Conservation (phyloP, 2,113 vertebrate genomes). For the Puntigrus tetrazona region DNA sequence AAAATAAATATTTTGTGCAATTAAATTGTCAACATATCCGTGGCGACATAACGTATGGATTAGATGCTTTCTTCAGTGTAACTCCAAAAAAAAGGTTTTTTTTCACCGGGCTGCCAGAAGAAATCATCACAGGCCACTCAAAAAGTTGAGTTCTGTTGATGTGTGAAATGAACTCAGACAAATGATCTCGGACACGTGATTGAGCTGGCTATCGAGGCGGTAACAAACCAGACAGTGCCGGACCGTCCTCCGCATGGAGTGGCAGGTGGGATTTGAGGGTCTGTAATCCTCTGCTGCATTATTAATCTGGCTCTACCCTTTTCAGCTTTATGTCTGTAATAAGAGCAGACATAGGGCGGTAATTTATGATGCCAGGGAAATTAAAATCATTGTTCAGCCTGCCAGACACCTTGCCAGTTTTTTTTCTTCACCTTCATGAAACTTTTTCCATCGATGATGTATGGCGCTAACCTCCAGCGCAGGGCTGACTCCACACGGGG, state of each 20-base stretch:
- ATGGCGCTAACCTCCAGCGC: constrained; percentile 49
- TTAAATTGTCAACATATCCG: not conserved
- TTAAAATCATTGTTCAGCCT: constrained; percentile 66
- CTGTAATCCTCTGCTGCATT: constrained; percentile 56
- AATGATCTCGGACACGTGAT: constrained; percentile 26
- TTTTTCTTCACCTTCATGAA: constrained; percentile 60
- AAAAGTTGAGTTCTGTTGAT: constrained; percentile 3
- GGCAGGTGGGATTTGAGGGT: constrained; percentile 51
- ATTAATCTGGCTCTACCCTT: constrained; percentile 62
- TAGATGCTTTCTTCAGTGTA: not conserved
- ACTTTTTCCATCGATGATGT: constrained; percentile 56
- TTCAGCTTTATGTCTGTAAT: constrained; percentile 65
- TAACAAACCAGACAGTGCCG: constrained; percentile 31
- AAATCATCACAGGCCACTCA: not conserved
- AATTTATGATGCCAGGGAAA: constrained; percentile 66
- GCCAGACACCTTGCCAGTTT: constrained; percentile 62
- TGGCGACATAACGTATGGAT: not conserved
- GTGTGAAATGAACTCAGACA: constrained; percentile 12
- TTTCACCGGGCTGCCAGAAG: not conserved
- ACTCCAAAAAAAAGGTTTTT: not conserved
- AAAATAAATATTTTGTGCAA: not conserved
- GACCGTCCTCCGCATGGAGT: constrained; percentile 35
- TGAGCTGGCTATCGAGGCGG: not conserved
- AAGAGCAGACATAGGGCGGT: constrained; percentile 61
- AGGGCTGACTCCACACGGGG: not conserved